Evolutionary conservation across 2,888 invertebrate genomes (phyloP), one percentile per base, ranked within the genome.

Genomic region (Malacosoma neustria): DNA sequence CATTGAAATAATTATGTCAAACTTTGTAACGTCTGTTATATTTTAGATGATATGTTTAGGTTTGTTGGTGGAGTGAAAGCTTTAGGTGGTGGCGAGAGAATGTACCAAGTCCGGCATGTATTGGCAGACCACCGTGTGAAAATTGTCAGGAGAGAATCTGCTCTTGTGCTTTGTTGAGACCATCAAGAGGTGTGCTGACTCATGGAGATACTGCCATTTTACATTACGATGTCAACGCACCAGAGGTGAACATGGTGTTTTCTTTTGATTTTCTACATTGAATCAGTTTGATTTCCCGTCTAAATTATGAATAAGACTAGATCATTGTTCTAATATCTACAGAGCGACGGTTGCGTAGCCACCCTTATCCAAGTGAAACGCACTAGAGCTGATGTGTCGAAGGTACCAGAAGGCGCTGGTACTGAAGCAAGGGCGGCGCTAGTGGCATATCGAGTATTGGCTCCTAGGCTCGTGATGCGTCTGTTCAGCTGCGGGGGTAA

Each of bases 341-440:
- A 77, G 76, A 29, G 37, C 1, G 77, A 77, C 34, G 72, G 74
- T 0, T 66, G 63, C 42, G 73, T 74, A 39, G 57, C 57, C 14
- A 67, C 69, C 2, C 47, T 79, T 35, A 46, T 75, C 29, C 57
- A 51, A 34, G 54, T 51, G 41, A 48, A 49, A 0, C 52, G 61
- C 11, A 52, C 50, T 13, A 43, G 41, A 2, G 31, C 39, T 6
- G 57, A 57, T 41, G 37, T 40, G 39, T 45, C 45, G 37, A 39
- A 32, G 30, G 44, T 36, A 13, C 36, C 44, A 4, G 13, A 37
- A 12, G 42, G 41, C 11, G 45, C 54, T 3, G 64, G 45, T 3
- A 32, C 34, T 4, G 49, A 33, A 14, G 67, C 60, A 32, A 59
- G 72, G 38, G 69, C 69, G 1, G 14, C 68, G 2, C 61, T 76